Conservation (phyloP, 2,113 vertebrate genomes). For the Struthio camelus region DNA sequence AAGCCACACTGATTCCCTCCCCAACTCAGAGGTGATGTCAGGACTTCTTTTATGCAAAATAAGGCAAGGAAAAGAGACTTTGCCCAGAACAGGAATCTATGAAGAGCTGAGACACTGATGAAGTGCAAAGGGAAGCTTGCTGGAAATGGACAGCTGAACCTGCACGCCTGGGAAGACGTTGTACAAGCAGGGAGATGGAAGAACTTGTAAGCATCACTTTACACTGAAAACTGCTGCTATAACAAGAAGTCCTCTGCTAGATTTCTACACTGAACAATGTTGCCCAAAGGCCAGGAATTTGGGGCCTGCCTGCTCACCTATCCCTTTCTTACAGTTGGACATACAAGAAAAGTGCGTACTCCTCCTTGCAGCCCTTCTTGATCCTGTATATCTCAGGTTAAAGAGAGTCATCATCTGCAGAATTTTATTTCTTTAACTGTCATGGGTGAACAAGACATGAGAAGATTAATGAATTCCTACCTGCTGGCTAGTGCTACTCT, state of each 20-base stretch:
- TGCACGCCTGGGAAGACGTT: not conserved
- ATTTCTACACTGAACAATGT: not conserved
- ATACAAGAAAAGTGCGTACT: rapidly evolving
- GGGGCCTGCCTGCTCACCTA: not conserved
- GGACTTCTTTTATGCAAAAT: not conserved
- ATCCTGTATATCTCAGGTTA: not conserved
- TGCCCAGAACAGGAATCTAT: not conserved
- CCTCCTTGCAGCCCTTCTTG: not conserved
- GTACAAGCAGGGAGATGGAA: not conserved
- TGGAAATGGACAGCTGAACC: not conserved
- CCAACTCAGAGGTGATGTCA: not conserved
- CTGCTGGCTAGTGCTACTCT: not conserved
- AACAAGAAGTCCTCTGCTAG: not conserved
- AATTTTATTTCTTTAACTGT: not conserved
- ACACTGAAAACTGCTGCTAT: not conserved
- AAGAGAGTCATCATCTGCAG: not conserved
- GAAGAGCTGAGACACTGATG: not conserved
- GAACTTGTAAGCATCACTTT: not conserved
- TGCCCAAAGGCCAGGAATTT: not conserved
- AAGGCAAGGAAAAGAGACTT: not conserved
- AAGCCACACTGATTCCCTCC: not conserved
- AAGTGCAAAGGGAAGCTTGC: not conserved
- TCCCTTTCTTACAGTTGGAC: not conserved
- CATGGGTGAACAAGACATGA: not conserved
- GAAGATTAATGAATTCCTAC: not conserved